phyloP scores from a whole-genome alignment of 2,888 invertebrate species.

The Lasioglossum zephyrum region DNA sequence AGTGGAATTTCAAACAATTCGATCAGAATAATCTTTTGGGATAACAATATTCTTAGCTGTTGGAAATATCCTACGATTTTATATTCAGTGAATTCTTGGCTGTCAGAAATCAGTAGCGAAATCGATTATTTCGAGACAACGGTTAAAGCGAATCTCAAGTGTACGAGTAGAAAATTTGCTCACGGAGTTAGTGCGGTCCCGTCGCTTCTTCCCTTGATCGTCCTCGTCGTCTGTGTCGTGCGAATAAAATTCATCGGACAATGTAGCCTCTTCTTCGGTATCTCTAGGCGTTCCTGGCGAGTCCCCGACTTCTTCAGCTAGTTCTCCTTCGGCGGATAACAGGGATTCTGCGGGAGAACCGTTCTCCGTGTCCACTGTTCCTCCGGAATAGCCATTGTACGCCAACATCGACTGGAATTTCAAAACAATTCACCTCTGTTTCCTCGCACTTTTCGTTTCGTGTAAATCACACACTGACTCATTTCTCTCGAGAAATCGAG shows the following conservation, averaged over 20 bases:
- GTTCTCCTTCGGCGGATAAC: conserved; percentile 79
- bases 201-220: conserved; percentile 80
- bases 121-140: not conserved
- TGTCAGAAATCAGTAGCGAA: not conserved
- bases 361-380: conserved; percentile 74
- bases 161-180: conserved; percentile 35
- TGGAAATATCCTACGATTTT: not conserved
- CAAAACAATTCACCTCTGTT: conserved; percentile 16
- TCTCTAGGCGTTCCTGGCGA: conserved; percentile 80
- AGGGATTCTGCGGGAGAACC: conserved; percentile 80
- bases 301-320: conserved; percentile 78
- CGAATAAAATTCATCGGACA: conserved; percentile 91
- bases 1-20: conserved; percentile 22
- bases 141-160: not conserved
- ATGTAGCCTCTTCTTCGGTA: conserved; percentile 86
- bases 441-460: not conserved
- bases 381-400: conserved; percentile 70
- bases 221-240: conserved; percentile 93
- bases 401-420: conserved; percentile 78
- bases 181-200: conserved; percentile 76
- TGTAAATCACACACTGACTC: not conserved
- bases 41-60: too few relatives aligned
- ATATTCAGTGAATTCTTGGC: not conserved
- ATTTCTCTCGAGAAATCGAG: not conserved
- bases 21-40: too few relatives aligned